Evolutionary conservation across 2,113 vertebrate genomes (phyloP).

Genomic region (Hassar affinis): DNA sequence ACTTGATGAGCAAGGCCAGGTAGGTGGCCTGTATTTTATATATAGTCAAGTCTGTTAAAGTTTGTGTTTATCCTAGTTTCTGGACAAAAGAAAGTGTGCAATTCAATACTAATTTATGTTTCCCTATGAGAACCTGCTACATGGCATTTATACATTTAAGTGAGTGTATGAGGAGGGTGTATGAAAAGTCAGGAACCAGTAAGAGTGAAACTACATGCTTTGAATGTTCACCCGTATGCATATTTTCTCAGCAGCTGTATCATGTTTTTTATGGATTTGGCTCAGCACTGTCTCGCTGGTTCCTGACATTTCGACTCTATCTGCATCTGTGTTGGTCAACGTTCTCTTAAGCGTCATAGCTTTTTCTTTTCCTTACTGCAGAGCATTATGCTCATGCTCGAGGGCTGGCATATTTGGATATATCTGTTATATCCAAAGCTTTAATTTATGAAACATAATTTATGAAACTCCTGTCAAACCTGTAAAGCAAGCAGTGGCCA

Average conservation of each 20-base stretch:
- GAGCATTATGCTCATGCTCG: neutral
- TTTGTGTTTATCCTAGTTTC: neutral
- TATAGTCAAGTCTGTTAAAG: too few relatives aligned
- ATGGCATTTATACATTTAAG: neutral
- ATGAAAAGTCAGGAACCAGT: neutral
- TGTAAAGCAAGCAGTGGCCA: neutral
- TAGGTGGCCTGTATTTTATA: slow-evolving; percentile 43
- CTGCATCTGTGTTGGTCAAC: neutral
- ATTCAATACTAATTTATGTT: neutral
- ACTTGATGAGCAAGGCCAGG: slow-evolving; percentile 76
- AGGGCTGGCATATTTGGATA: neutral
- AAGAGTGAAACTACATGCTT: neutral
- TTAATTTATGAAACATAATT: neutral
- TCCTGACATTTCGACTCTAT: neutral
- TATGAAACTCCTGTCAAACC: neutral
- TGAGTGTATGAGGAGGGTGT: neutral
- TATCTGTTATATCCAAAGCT: neutral
- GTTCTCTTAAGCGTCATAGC: neutral
- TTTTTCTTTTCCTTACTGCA: neutral
- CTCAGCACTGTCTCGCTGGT: neutral
- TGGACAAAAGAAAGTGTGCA: neutral
- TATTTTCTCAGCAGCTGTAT: neutral
- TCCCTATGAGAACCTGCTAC: neutral
- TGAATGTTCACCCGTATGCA: too few relatives aligned
- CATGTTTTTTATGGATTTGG: neutral